phyloP scores from a whole-genome alignment of 2,888 invertebrate species.

The Spatulosminthurus flaviceps region DNA sequence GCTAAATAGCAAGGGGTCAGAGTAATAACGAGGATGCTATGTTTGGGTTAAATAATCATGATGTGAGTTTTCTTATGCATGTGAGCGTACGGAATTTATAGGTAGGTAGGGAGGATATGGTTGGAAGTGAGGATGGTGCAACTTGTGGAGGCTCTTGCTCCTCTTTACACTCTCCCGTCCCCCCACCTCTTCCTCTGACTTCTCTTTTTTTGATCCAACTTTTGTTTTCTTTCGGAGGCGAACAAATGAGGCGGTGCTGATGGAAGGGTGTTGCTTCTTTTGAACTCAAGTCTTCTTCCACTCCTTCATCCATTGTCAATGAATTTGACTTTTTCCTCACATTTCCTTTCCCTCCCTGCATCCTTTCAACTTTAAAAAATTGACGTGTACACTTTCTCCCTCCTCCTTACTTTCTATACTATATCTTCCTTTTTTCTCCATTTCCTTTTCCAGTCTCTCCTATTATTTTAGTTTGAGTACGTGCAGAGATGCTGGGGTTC shows the following conservation, averaged over 20 bases:
- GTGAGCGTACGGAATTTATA: neutral
- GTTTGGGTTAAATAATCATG: slow-evolving; percentile 16
- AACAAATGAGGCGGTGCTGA: slow-evolving; percentile 1
- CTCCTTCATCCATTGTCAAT: slow-evolving; percentile 3
- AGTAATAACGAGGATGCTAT: neutral
- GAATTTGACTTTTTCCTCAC: neutral
- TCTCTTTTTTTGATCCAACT: slow-evolving; percentile 2
- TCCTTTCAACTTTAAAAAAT: no score
- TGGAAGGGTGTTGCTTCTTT: neutral
- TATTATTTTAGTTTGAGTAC: neutral
- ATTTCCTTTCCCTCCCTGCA: neutral
- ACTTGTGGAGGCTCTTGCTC: neutral
- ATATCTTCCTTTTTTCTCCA: no score
- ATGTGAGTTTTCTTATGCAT: neutral
- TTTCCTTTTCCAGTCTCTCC: no score
- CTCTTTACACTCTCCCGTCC: neutral
- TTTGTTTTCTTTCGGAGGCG: slow-evolving; percentile 19
- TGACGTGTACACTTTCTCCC: no score
- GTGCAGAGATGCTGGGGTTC: neutral
- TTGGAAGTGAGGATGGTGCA: neutral
- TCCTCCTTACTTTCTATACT: no score
- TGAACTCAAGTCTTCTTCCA: neutral
- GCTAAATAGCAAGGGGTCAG: no score
- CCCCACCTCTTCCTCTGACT: neutral
- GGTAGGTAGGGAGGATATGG: neutral